phyloP scores from a whole-genome alignment of 2,797 vertebrate genomes.

The Ficedula albicollis region DNA sequence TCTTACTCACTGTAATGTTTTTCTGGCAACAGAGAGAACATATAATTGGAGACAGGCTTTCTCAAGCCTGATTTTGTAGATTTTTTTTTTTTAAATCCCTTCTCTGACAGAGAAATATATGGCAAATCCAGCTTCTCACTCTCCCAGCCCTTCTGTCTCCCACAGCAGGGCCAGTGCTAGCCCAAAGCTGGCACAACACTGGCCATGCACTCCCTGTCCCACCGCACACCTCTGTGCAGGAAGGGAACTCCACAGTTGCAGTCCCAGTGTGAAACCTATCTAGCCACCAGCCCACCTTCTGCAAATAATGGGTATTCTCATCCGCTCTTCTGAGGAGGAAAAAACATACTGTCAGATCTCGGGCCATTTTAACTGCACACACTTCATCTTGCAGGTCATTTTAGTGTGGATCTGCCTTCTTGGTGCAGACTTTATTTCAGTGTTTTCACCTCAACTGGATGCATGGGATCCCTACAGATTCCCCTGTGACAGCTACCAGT shows the following conservation, averaged over 20 bases:
- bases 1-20: not conserved
- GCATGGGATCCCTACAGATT: not conserved
- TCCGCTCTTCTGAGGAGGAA: not conserved
- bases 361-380: not conserved
- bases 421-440: not conserved
- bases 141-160: constrained; percentile 11
- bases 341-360: not conserved
- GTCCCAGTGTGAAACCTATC: not conserved
- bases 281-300: not conserved
- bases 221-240: not conserved
- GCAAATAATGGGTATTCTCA: not conserved
- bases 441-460: not conserved
- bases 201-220: not conserved
- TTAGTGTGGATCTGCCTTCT: not conserved
- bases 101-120: not conserved
- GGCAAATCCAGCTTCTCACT: not conserved
- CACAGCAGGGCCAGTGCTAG: not conserved
- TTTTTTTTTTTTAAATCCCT: not conserved
- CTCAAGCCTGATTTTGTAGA: not conserved
- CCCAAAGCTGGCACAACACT: accelerated
- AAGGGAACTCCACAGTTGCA: not conserved
- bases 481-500: accelerated
- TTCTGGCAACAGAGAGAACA: not conserved
- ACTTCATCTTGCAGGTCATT: not conserved
- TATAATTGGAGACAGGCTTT: not conserved